Percentiles rank a stretch among this genome's conserved stretches.
Evolutionary conservation across 1,140 invertebrate species (phyloP).

Genomic region (Diuraphis noxia): DNA sequence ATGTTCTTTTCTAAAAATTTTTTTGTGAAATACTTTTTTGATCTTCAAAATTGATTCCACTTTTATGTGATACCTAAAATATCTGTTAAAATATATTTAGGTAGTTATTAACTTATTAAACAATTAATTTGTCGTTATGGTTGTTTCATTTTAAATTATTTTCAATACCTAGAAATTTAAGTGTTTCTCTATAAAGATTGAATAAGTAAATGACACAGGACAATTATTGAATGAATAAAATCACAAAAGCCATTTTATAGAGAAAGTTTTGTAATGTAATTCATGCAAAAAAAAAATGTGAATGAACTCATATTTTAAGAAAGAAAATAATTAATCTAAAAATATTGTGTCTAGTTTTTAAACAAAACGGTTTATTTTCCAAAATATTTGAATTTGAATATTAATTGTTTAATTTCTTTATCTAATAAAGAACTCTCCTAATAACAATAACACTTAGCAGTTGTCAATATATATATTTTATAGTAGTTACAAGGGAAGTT

Average conservation of each 20-base stretch:
- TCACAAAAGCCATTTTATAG: not conserved
- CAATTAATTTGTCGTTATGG: conserved; percentile 7
- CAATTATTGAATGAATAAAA: not conserved
- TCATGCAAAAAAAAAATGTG: not conserved
- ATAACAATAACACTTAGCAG: not conserved
- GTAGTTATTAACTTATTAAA: not conserved
- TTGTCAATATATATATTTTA: not conserved
- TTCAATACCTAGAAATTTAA: not conserved
- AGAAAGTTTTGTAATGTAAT: not conserved
- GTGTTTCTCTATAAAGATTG: not conserved
- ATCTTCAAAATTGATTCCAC: not conserved
- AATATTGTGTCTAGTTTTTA: not conserved
- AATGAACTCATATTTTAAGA: not conserved
- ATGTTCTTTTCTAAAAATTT: not conserved
- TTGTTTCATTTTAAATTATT: conserved; percentile 1
- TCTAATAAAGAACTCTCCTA: not conserved
- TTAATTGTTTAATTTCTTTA: not conserved
- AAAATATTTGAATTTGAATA: not conserved
- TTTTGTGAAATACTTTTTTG: not conserved
- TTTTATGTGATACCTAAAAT: not conserved
- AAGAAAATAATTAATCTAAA: not conserved
- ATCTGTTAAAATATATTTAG: not conserved
- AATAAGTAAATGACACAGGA: not conserved
- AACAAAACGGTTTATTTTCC: not conserved
- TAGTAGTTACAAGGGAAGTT: not conserved